phyloP scores from a whole-genome alignment of 2,797 vertebrate species.

The Sebastes steindachneri region DNA sequence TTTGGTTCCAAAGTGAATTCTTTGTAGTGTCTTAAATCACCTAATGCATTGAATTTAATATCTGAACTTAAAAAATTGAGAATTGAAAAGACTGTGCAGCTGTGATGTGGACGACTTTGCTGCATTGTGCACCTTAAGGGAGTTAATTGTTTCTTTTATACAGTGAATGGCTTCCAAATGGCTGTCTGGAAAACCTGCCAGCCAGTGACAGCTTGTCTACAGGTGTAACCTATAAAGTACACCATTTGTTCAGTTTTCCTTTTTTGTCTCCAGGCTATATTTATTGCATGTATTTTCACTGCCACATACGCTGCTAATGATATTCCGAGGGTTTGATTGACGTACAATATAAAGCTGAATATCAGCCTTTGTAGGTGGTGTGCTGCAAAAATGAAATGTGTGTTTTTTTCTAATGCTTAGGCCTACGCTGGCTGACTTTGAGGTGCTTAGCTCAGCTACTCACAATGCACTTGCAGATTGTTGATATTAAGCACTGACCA shows the following conservation, averaged over 20 bases:
- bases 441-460: neutral
- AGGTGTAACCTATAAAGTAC: neutral
- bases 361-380: neutral
- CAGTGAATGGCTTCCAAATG: slow-evolving; percentile 12
- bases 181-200: slow-evolving; percentile 7
- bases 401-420: neutral
- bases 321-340: slow-evolving; percentile 16
- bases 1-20: neutral
- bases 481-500: neutral
- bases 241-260: neutral
- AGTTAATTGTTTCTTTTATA: neutral
- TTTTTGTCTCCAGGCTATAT: neutral
- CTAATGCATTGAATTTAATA: neutral
- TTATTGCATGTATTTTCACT: neutral
- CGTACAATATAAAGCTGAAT: slow-evolving; percentile 16
- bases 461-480: neutral
- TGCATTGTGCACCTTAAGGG: neutral
- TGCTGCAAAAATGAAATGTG: neutral
- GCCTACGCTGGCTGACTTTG: neutral
- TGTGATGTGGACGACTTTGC: neutral
- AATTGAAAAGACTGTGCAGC: neutral
- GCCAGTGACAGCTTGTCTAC: slow-evolving; percentile 5
- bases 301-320: neutral
- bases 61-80: neutral
- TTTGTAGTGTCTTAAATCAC: neutral